Percentiles rank a stretch among this genome's conserved stretches.
These are phyloP conservation scores for Micrasema longulum DNA, from an alignment of 1,140 invertebrate species.

Conservation along the genomic window DNA sequence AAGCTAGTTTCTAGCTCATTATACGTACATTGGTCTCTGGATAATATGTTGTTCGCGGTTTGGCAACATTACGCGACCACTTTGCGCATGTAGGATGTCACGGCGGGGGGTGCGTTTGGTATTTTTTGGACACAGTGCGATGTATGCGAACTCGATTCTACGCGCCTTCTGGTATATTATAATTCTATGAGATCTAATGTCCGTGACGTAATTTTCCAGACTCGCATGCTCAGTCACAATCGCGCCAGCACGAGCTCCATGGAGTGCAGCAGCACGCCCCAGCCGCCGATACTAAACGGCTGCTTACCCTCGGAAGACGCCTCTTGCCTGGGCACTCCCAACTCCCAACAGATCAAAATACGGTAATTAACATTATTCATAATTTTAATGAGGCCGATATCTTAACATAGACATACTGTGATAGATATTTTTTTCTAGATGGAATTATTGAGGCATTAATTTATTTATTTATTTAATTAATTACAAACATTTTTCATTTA, in stretches of 20 bases:
- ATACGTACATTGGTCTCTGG: too few species aligned
- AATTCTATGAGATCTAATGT: too few species aligned
- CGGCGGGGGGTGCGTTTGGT: too few species aligned
- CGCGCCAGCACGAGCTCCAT: neutral
- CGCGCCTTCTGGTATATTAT: too few species aligned
- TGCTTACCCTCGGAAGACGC: conserved; percentile 11
- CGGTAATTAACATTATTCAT: neutral
- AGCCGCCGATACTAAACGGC: conserved; percentile 21
- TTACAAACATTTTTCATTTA: neutral
- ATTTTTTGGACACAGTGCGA: too few species aligned
- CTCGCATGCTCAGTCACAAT: conserved; percentile 13
- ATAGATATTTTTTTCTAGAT: neutral
- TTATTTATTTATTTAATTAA: neutral
- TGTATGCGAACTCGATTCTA: too few species aligned
- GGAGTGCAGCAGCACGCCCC: neutral
- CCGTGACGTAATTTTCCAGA: too few species aligned
- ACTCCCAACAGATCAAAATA: conserved; percentile 27
- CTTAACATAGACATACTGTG: neutral
- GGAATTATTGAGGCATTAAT: neutral
- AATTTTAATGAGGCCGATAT: too few species aligned
- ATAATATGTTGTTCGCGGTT: too few species aligned
- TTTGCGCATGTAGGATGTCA: too few species aligned
- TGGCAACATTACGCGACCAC: too few species aligned
- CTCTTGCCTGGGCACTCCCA: neutral
- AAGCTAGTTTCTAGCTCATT: too few species aligned